Percentiles rank a stretch among this genome's conserved stretches.
Conservation (phyloP, 2,888 invertebrate species). For the Azorinus chamasolen region DNA sequence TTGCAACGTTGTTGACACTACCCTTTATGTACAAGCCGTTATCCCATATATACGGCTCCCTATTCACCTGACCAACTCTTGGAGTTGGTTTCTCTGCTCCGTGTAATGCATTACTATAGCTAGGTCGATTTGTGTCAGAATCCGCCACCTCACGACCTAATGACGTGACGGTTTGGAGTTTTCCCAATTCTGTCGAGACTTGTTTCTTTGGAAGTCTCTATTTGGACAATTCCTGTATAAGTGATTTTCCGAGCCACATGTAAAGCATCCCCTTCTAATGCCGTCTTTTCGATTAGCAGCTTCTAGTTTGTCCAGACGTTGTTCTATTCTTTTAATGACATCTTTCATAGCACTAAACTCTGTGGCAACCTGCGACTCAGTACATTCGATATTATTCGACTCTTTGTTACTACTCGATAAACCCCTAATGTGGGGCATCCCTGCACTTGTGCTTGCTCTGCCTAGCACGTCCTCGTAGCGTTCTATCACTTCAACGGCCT, state of each 20-base stretch:
- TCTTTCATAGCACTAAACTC: background rate
- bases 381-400: no score
- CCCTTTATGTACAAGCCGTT: no score
- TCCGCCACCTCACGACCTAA: constrained; percentile 36
- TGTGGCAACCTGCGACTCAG: background rate
- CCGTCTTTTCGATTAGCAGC: background rate
- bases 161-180: constrained; percentile 20
- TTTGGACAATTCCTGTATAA: background rate
- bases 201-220: background rate
- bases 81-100: background rate
- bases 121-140: no score
- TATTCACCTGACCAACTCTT: constrained; percentile 13
- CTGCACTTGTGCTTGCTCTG: background rate
- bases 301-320: background rate
- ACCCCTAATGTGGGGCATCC: background rate
- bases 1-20: background rate
- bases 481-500: no score
- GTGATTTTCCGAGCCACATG: constrained; percentile 2
- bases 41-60: constrained; percentile 1
- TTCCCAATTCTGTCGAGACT: background rate
- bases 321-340: background rate
- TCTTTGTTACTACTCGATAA: background rate
- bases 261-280: constrained; percentile 7
- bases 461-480: constrained; percentile 13
- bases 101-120: background rate